Conservation (phyloP, 1,140 invertebrate species). For the Neoseiulus cucumeris region DNA sequence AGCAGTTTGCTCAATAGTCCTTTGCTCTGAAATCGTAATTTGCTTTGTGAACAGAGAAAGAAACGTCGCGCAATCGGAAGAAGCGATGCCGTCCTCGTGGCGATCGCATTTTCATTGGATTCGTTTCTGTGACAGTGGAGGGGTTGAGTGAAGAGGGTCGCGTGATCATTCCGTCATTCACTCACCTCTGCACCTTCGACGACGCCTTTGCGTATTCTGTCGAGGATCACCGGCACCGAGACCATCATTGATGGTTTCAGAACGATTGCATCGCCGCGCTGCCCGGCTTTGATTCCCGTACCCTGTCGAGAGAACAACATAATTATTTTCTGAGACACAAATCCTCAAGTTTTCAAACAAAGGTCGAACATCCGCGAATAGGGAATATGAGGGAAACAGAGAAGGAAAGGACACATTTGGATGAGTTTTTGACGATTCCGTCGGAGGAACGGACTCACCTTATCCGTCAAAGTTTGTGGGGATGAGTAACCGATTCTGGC, state of each 20-base stretch:
- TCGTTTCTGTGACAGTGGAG: not conserved
- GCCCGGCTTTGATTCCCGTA: conserved; percentile 27
- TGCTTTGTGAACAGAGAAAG: not conserved
- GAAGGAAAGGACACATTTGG: too few species aligned
- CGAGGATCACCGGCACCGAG: conserved; percentile 21
- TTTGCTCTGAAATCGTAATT: conserved; percentile 16
- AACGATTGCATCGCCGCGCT: conserved; percentile 19
- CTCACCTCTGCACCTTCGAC: conserved; percentile 15
- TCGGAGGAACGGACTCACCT: conserved; percentile 22
- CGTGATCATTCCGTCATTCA: too few species aligned
- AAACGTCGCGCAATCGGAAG: not conserved
- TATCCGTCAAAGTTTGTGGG: conserved; percentile 80
- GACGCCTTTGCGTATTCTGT: not conserved
- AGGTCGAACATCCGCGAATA: conserved; percentile 89
- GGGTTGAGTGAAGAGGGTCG: too few species aligned
- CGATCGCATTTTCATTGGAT: not conserved
- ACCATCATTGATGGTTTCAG: conserved; percentile 21
- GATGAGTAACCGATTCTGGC: conserved; percentile 88
- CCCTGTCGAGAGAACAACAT: conserved; percentile 33
- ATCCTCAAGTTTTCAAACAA: too few species aligned
- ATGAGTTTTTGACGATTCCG: too few species aligned
- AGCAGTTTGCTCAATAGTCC: conserved; percentile 20
- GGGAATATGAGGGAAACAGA: too few species aligned
- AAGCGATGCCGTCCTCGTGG: not conserved
- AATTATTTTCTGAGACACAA: too few species aligned